Conservation (phyloP, 1,140 invertebrate species). For the Platorchestia sp. region DNA sequence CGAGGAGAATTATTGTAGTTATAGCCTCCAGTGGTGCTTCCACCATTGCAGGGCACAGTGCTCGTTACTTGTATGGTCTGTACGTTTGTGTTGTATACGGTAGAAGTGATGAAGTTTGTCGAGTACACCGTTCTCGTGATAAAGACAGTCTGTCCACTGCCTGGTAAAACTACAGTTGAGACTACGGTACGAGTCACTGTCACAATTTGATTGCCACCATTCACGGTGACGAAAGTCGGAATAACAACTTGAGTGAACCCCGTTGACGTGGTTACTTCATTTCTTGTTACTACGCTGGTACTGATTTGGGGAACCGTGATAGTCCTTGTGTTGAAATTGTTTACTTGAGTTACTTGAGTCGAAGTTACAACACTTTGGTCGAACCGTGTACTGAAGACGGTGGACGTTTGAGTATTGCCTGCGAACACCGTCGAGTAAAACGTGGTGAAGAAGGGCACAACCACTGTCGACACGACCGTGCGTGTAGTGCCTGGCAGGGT, state of each 20-base stretch:
- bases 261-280: conserved; percentile 1
- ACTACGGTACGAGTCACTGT: conserved; percentile 28
- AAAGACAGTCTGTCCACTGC: background rate
- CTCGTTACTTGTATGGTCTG: background rate
- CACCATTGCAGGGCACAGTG: background rate
- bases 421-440: conserved; percentile 26
- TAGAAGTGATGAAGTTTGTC: conserved; percentile 1
- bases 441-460: background rate
- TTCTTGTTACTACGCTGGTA: background rate
- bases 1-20: conserved; percentile 5
- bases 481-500: conserved; percentile 22
- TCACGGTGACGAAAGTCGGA: conserved; percentile 10
- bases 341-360: background rate
- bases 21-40: background rate
- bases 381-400: background rate
- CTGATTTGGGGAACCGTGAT: conserved; percentile 32
- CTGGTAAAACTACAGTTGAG: background rate
- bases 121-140: conserved; percentile 9
- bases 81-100: conserved; percentile 31
- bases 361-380: conserved; percentile 26
- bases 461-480: conserved; percentile 8
- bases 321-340: conserved; percentile 48
- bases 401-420: conserved; percentile 4
- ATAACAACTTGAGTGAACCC: conserved; percentile 31
- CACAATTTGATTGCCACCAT: background rate